Evolutionary conservation across 2,113 vertebrate genomes (phyloP), one percentile per base, ranked within the genome.

Genomic region (Numenius arquata): DNA sequence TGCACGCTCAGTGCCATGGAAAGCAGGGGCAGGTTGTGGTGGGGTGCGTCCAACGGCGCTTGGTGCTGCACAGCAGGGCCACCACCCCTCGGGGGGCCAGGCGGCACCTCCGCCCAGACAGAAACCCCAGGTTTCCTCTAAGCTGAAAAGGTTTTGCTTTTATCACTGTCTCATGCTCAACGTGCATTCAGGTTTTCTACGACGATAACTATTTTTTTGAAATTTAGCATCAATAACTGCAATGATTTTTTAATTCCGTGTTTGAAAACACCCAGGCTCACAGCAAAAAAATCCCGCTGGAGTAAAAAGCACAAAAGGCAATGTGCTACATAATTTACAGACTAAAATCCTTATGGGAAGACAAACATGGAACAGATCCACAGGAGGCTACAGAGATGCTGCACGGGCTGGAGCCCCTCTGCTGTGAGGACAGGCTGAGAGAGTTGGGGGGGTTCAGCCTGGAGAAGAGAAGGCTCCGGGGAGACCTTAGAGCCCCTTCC

Each of bases 1-100:
- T 5, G 1, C 3, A 11, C 1, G 5, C 5, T 2, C 2, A 6
- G 13, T 9, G 55, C 63, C 59, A 50, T 11, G 18, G 45, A 40
- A 13, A 63, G 58, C 40, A 52, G 53, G 22, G 47, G 8, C 45
- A 29, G 36, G 38, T 9, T 15, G 48, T 29, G 32, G 71, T 4
- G 47, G 36, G 23, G 15, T 26, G 8, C 0, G 4, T 5, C 41
- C 2, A 3, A 12, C 9, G 30, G 11, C 32, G 25, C 17, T 7
- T 0, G 5, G 62, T 4, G 2, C 48, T 32, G 90, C n/a, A 17
- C 38, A 7, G 56, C 27, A 3, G 38, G 23, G 15, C 38, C 59
- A 27, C 38, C 2, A 2, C 23, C 40, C 73, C 53, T 47, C 0
- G 1, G 23, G 45, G 23, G 32, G 66, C 53, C 21, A 6, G 14